Evolutionary conservation across 2,113 vertebrate genomes (phyloP), one percentile per base, ranked within the genome.

Genomic region (Cromileptes altivelis): DNA sequence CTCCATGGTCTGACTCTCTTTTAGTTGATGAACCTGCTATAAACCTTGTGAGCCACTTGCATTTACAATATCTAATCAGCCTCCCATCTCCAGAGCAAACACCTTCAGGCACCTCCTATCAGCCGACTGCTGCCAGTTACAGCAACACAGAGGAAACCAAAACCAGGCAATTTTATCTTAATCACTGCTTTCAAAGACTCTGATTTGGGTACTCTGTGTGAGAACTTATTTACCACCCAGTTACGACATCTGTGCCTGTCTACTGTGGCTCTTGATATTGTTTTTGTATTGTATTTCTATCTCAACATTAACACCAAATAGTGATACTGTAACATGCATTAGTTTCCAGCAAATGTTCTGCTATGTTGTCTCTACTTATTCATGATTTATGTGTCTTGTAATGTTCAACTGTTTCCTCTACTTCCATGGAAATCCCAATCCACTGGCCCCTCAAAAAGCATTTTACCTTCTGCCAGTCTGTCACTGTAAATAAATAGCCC

Each of bases 21-120:
- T 73, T 70, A 55, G 78, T 85, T 82, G 61, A 89, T 85, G 87
- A 83, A 75, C 63, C 65, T 62, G 18, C 75, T 53, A 11, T 62
- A 89, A 83, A 83, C 74, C 76, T 69, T 23, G 7, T 55, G 78
- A 82, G 69, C n/a, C 78, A 55, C 62, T 83, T 80, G 30, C 63
- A 78, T 86, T 67, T 63, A 89, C 57, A 80, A 57, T 82, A 82
- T 72, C 71, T 82, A 87, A 86, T 88, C 88, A 90, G 77, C 50
- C 57, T 80, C 72, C 78, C 70, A 81, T 88, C 82, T 89, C 61
- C 53, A 49, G 67, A 64, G 73, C 79, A 82, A 88, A 88, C 73
- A 75, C 73, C 85, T 83, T 78, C 64, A 61, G 81, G 75, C 88
- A 83, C 79, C 72, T 81, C 53, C 74, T 80, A 63, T 86, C 40